Evolutionary conservation across 1,140 invertebrate species (phyloP), one percentile per base, ranked within the genome.

Genomic region (Leptinotarsa undecemlineata): DNA sequence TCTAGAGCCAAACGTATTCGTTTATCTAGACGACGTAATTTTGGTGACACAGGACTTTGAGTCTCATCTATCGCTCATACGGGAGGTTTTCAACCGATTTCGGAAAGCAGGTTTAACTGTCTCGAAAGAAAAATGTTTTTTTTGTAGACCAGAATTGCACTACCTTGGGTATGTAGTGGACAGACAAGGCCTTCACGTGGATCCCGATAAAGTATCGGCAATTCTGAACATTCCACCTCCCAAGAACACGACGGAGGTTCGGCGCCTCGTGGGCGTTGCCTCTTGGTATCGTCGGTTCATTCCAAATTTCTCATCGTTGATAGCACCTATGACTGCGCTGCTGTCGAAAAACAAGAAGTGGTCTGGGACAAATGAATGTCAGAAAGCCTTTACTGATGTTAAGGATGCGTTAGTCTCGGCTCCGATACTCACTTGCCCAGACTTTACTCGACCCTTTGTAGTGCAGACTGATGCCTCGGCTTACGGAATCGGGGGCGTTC

Each of bases 221-320:
- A 8, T 47, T 63, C 26, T 78, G 48, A 20, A 64, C 14, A 14
- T 64, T 64, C 4, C 62, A 8, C 14, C 62, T 15, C 62, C 62
- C 4, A 64, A 15, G 20, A 64, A 14, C 3, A 64, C 79, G 4
- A 83, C 80, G 47, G 42, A 63, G 17, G 57, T 77, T 20, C 3
- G 19, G 13, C 15, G 76, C 13, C 6, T 74, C 15, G 2, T 88
- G 1, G 87, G 88, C 3, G 76, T 88, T 42, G 77, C 80, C 2
- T 80, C 82, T 2, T 88, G 85, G 79, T 87, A 86, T 74, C 61
- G 82, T 33, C 70, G 82, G 48, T 87, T 86, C 78, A 76, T 88
- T 4, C 76, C 74, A 1, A 63, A 82, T 62, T 87, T 84, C 72
- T 74, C 83, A 0, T 72, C 78, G 75, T 78, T 83, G 48, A 80